A percentile compares a stretch with the other conserved stretches of the same genome.
Conservation (phyloP, 2,888 invertebrate genomes). For the Phortica magna region DNA sequence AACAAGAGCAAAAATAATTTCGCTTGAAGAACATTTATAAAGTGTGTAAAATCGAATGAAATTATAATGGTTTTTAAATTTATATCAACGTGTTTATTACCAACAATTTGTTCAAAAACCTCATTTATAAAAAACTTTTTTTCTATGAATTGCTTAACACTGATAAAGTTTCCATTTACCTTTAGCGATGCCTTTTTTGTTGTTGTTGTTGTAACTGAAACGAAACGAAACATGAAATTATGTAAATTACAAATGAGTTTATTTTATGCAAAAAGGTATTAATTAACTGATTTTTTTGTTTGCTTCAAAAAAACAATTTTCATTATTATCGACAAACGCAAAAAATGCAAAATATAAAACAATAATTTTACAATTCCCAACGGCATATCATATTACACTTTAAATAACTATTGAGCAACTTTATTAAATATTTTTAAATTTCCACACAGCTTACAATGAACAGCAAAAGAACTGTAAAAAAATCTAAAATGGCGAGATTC, state of each 20-base stretch:
- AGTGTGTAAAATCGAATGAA: no score
- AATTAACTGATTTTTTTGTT: slow-evolving; percentile 15
- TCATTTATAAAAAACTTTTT: not conserved
- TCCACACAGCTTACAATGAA: not conserved
- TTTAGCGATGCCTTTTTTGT: not conserved
- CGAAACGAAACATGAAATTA: not conserved
- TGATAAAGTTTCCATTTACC: not conserved
- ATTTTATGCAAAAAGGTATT: slow-evolving; percentile 10
- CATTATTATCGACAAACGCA: not conserved
- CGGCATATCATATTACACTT: not conserved
- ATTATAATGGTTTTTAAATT: no score
- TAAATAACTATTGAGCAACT: not conserved
- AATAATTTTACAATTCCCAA: not conserved
- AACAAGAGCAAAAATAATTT: no score
- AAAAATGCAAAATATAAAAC: not conserved
- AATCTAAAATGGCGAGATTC: not conserved
- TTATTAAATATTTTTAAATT: slow-evolving; percentile 18
- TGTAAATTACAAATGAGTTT: not conserved
- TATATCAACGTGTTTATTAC: no score
- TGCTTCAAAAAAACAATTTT: not conserved
- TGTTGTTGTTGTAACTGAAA: slow-evolving; percentile 4
- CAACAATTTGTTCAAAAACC: not conserved
- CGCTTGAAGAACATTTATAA: no score
- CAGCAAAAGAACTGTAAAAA: not conserved
- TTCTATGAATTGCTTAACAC: not conserved